A percentile compares a stretch with the other conserved stretches of the same genome.
Conservation (phyloP, 2,113 vertebrate species). For the Tretioscincus oriximinensis region DNA sequence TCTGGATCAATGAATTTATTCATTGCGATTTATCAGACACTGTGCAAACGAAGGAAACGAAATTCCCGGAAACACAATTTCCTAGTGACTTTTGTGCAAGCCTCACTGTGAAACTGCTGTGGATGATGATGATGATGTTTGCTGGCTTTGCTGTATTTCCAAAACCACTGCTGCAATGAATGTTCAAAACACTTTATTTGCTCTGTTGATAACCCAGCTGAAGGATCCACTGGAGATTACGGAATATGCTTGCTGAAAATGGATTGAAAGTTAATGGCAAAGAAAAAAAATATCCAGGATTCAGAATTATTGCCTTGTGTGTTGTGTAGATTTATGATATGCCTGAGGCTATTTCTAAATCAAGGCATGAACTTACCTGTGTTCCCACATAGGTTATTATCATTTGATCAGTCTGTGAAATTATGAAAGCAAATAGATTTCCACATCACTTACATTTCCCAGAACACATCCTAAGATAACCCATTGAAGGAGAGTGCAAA, state of each 20-base stretch:
- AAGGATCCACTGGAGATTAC: background rate
- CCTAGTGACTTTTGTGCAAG: background rate
- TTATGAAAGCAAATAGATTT: no score
- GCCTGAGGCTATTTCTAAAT: background rate
- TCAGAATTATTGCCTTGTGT: background rate
- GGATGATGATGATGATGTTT: background rate
- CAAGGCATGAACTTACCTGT: no score
- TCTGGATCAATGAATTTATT: background rate
- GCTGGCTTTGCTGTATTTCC: background rate
- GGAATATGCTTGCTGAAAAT: background rate
- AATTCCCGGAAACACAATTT: background rate
- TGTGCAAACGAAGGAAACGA: background rate
- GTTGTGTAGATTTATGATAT: background rate
- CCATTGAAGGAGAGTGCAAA: no score
- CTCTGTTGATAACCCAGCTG: no score
- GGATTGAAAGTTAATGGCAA: no score
- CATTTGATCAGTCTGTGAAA: no score
- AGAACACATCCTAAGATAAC: no score
- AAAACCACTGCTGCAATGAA: background rate
- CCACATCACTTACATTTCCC: no score
- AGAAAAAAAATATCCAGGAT: background rate
- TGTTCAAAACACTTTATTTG: no score
- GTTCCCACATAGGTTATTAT: no score
- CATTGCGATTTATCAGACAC: background rate
- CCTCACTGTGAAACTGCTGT: background rate